Base-by-base conservation (phyloP, 2,113 vertebrate species). In the Brienomyrus longianalis region DNA sequence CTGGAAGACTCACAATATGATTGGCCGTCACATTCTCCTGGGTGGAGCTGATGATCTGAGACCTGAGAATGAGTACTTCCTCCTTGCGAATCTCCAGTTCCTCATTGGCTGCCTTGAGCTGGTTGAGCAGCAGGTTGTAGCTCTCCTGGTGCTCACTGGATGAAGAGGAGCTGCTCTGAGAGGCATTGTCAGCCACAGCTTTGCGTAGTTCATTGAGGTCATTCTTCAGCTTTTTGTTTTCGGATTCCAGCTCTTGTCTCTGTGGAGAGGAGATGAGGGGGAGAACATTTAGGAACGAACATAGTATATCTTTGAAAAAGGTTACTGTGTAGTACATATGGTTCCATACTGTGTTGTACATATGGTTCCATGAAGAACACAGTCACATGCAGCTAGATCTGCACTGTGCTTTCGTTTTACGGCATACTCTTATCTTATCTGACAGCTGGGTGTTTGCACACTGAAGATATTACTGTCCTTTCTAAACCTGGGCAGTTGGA, bases 171-270 rank as follows among this genome's bases (percentile, higher is more conserved):
- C 92, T 90, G 93, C 93, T 95, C 59, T 96, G 92, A 0, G 92
- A 91, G 1, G 96, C 97, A 0, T 88, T 93, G 4, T 96, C 96
- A 0, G 94, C 95, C 0, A 99, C 59, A 0, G 95, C 91, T 91
- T 96, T 98, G 94, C 97, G 95, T 92, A 99, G 94, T 89, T 98
- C 97, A 0, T 98, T 98, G 59, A 99, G 95, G 47, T 99, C 97
- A 0, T 98, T 98, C 94, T 99, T 99, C 91, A 99, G 96, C 89
- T 98, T 98, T 95, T 98, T 98, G 94, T 99, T 99, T 93, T 99
- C 98, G 0, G 96, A 96, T 89, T 99, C 98, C 51, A 99, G 95
- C 92, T 99, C 98, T 91, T 99, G 96, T 88, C 97, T 97, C 98
- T 99, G 96, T 43, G 94, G 93, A 90, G 91, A 0, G 86, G 35